A percentile compares a stretch with the other conserved stretches of the same genome.
Conservation (phyloP, 2,888 invertebrate species). For the Deroplatys truncata region DNA sequence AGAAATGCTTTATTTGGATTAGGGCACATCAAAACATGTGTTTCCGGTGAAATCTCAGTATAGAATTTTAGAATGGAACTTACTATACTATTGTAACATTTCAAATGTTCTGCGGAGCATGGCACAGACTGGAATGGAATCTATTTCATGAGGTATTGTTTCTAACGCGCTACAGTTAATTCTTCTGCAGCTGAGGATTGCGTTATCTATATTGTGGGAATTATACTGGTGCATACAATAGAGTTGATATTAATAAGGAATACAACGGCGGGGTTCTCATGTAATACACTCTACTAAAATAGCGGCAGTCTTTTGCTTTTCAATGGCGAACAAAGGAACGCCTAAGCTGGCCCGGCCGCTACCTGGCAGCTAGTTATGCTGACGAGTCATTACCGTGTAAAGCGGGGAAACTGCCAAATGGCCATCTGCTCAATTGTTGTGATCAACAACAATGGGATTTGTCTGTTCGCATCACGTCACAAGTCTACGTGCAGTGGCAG, state of each 20-base stretch:
- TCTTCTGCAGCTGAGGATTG: neutral
- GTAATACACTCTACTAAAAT: neutral
- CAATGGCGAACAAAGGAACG: neutral
- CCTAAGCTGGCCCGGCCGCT: neutral
- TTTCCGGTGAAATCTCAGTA: too few relatives aligned
- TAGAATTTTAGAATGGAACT: too few relatives aligned
- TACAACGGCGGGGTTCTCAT: neutral
- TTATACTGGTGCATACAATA: neutral
- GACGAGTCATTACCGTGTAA: too few relatives aligned
- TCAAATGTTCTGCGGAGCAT: too few relatives aligned
- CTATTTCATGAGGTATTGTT: too few relatives aligned
- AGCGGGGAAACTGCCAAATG: conserved; percentile 1
- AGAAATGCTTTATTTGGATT: too few relatives aligned
- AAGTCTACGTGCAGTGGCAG: too few relatives aligned
- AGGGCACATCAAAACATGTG: too few relatives aligned
- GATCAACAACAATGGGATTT: neutral
- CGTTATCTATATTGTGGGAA: too few relatives aligned
- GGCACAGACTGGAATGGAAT: too few relatives aligned
- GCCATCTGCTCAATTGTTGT: neutral
- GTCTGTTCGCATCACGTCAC: neutral
- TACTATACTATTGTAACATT: too few relatives aligned
- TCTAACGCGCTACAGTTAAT: too few relatives aligned
- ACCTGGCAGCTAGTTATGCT: neutral
- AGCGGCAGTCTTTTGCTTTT: neutral
- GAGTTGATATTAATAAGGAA: neutral